Evolutionary conservation across 37 sponge, comb jelly and placozoan species (phyloP), one percentile per base, ranked within the genome.

Genomic region (Halisarca cf. caerulea): DNA sequence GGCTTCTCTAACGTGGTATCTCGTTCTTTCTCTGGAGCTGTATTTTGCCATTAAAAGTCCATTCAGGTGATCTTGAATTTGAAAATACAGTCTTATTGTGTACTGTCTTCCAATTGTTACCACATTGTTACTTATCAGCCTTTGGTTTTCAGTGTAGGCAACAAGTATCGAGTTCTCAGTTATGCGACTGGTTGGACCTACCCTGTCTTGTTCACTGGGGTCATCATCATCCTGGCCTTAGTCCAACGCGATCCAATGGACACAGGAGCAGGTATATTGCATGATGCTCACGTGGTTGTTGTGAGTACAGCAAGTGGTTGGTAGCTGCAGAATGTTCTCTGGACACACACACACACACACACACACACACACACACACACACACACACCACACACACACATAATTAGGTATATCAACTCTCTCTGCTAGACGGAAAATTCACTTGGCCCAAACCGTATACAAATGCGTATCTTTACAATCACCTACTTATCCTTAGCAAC

Each of bases 21-120:
- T 83, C 15, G 61, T 90, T 14, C 85, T 95, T 20, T 88, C 91
- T 0, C 58, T 87, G 39, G 93, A 95, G 47, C 81, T 95, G 54
- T 38, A 85, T 21, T 78, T 78, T 3, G 93, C 93, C 39, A 92
- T 95, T 17, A 74, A 90, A 25, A 95, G 92, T 47, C 96, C 96
- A 0, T 95, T 95, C 80, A 90, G 87, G 96, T 95, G 47, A 45
- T 73, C n/a, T 3, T 30, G 41, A 37, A 47, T 6, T 6, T 47
- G 51, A 47, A 47, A 47, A 47, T 47, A 11, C 51, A 14, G 51
- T 14, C 51, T 14, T 47, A 47, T 64, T 32, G 8, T 64, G 17
- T 20, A 17, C 58, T 20, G 20, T 57, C 58, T 57, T 20, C 20
- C 58, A 17, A n/a, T n/a, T n/a, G n/a, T n/a, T n/a, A n/a, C n/a